A percentile compares a stretch with the other conserved stretches of the same genome.
Evolutionary conservation across 2,113 vertebrate species (phyloP).

Genomic region (Channa argus): DNA sequence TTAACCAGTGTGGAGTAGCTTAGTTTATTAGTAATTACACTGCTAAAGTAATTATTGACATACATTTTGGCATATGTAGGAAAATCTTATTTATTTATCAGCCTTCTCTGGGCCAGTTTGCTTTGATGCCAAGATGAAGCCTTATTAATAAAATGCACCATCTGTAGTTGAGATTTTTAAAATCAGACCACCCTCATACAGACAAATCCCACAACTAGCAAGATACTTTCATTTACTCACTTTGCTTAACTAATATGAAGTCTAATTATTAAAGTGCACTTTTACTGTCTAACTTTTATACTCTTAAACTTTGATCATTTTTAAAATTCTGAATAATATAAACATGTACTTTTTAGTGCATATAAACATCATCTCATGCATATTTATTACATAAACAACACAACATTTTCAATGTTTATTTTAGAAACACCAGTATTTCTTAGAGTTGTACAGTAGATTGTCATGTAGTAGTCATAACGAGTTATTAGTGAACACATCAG

Average conservation of each 20-base stretch:
- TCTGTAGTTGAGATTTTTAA: constrained; percentile 42
- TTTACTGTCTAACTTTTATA: neutral
- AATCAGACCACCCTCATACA: constrained; percentile 35
- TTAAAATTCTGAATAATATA: no score
- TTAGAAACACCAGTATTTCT: neutral
- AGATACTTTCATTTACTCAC: neutral
- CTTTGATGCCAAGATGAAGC: constrained; percentile 48
- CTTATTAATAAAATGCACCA: constrained; percentile 47
- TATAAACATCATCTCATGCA: neutral
- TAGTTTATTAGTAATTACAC: constrained; percentile 8
- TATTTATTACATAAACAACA: neutral
- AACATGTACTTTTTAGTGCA: no score
- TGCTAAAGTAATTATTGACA: constrained; percentile 13
- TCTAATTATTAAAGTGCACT: neutral
- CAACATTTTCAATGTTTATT: neutral
- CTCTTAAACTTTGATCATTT: neutral
- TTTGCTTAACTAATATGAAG: neutral
- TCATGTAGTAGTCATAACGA: neutral
- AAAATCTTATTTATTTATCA: constrained; percentile 51
- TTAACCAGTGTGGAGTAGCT: neutral
- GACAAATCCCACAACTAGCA: neutral
- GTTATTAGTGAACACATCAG: neutral
- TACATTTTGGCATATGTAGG: constrained; percentile 32
- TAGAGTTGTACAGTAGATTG: neutral
- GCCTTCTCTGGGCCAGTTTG: constrained; percentile 27